phyloP scores from a whole-genome alignment of 2,113 vertebrate species.

The Raphicerus campestris region DNA sequence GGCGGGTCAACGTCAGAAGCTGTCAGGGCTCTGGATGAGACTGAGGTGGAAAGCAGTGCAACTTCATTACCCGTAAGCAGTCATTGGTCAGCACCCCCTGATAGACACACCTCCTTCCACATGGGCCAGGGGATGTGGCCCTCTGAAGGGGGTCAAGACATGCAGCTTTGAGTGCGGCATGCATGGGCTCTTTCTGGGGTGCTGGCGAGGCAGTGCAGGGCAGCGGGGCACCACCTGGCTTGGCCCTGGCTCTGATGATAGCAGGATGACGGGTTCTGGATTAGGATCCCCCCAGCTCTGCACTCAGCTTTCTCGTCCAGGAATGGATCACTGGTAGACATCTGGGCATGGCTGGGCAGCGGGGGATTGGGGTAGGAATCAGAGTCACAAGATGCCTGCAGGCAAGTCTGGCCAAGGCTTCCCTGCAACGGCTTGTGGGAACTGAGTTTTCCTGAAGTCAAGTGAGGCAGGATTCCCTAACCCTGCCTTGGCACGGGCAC shows the following conservation, averaged over 20 bases:
- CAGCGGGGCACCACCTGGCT: accelerated
- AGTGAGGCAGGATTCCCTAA: not conserved
- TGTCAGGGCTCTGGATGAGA: not conserved
- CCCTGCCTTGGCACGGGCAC: not conserved
- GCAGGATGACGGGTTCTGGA: not conserved
- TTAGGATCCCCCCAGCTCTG: not conserved
- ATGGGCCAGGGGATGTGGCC: accelerated
- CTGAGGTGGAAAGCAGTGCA: not conserved
- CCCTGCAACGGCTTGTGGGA: not conserved
- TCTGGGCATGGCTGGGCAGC: not conserved
- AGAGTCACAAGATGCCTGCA: not conserved
- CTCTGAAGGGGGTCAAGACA: not conserved
- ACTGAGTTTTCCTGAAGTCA: not conserved
- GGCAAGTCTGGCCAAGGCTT: not conserved
- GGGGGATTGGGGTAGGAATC: not conserved
- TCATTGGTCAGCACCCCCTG: not conserved
- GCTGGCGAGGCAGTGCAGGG: not conserved
- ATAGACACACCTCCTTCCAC: not conserved
- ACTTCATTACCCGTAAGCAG: not conserved
- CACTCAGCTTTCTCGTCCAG: not conserved
- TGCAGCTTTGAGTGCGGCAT: accelerated
- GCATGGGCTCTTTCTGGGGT: not conserved
- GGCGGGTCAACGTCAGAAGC: not conserved
- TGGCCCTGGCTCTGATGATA: not conserved
- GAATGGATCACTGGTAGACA: not conserved